Conservation (phyloP, 2,888 invertebrate genomes). For the Sesia apiformis region DNA sequence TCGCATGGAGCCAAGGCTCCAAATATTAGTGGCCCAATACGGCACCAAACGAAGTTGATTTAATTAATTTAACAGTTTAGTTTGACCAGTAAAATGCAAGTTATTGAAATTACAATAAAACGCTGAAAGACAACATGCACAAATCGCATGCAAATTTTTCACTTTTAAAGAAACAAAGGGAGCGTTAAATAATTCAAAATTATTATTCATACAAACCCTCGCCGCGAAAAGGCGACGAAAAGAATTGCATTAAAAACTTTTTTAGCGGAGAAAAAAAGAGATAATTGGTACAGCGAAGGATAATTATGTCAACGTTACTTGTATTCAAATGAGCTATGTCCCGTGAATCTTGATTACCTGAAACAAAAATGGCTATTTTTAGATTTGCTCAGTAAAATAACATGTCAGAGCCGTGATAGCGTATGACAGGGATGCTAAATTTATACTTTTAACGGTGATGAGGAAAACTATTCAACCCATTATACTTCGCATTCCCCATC, state of each 20-base stretch:
- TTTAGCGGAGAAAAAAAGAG: background rate
- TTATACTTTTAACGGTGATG: too few relatives aligned
- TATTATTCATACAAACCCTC: slow-evolving; percentile 36
- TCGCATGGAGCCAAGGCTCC: too few relatives aligned
- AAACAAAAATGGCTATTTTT: background rate
- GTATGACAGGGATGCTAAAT: too few relatives aligned
- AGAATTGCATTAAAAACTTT: background rate
- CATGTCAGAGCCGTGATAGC: too few relatives aligned
- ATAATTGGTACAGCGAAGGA: background rate
- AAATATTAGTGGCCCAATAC: too few relatives aligned
- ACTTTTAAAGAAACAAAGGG: slow-evolving; percentile 27
- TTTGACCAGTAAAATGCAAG: too few relatives aligned
- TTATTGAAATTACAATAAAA: too few relatives aligned
- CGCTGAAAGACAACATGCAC: background rate
- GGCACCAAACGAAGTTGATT: too few relatives aligned
- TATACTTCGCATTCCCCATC: too few relatives aligned
- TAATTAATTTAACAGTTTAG: too few relatives aligned
- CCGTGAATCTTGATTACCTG: background rate
- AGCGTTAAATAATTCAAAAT: slow-evolving; percentile 38
- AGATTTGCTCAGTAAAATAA: background rate
- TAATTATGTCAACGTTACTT: background rate
- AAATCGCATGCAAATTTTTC: slow-evolving; percentile 13
- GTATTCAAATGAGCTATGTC: background rate
- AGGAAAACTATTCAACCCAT: too few relatives aligned
- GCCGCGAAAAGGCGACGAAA: background rate